Percentiles rank a stretch among this genome's conserved stretches.
phyloP scores from a whole-genome alignment of 2,888 invertebrate genomes.

The Steinernema hermaphroditum region DNA sequence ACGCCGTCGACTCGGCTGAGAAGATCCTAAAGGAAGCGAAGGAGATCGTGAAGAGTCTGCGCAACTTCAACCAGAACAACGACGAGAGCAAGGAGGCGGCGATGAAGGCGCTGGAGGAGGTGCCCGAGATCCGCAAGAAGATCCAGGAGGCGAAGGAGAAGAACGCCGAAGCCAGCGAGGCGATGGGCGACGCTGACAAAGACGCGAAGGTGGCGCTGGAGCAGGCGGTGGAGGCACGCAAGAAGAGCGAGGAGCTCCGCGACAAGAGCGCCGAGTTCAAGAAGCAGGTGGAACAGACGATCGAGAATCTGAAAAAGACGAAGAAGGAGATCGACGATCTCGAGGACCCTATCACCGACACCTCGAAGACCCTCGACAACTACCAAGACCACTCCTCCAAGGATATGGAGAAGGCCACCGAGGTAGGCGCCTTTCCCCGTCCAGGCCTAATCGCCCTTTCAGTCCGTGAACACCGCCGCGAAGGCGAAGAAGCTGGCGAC shows the following conservation, averaged over 20 bases:
- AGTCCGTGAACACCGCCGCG: conserved; percentile 51
- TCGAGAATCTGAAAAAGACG: conserved; percentile 46
- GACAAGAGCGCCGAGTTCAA: conserved; percentile 39
- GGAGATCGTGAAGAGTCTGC: conserved; percentile 77
- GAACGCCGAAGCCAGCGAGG: conserved; percentile 48
- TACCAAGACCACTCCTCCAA: conserved; percentile 51
- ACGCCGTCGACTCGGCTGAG: conserved; percentile 48
- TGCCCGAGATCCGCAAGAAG: conserved; percentile 77
- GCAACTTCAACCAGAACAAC: conserved; percentile 81
- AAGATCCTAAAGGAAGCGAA: conserved; percentile 50
- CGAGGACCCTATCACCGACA: conserved; percentile 20
- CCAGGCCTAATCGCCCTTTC: conserved; percentile 29
- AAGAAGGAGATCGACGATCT: conserved; percentile 33
- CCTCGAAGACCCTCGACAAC: conserved; percentile 41
- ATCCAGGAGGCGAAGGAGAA: conserved; percentile 69
- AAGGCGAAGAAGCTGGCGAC: conserved; percentile 26
- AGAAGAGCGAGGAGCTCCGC: conserved; percentile 37
- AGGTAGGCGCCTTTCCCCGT: conserved; percentile 31
- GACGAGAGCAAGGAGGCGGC: conserved; percentile 82
- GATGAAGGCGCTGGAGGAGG: conserved; percentile 76
- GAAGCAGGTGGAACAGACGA: conserved; percentile 46
- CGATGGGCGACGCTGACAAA: conserved; percentile 51
- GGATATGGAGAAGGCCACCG: conserved; percentile 51
- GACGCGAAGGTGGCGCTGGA: conserved; percentile 50
- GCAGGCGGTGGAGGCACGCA: conserved; percentile 45